Evolutionary conservation across 1,140 invertebrate genomes (phyloP).

Genomic region (Mya arenaria): DNA sequence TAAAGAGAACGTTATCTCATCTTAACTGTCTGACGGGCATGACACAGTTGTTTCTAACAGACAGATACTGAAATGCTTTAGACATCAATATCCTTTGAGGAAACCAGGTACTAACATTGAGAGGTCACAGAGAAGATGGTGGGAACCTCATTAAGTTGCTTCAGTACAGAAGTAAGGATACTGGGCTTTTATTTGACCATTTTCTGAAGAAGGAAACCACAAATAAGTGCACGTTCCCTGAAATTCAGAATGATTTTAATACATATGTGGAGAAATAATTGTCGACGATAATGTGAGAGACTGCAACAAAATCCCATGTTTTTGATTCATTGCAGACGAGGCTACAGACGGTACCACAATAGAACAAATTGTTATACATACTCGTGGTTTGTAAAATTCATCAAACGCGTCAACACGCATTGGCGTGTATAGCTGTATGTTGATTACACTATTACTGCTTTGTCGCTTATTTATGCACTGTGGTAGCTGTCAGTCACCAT

Average conservation of each 20-base stretch:
- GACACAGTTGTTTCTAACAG: background rate
- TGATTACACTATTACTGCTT: too few relatives aligned
- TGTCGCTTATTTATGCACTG: too few relatives aligned
- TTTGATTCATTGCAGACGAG: background rate
- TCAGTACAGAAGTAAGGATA: too few relatives aligned
- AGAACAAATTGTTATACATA: conserved; percentile 20
- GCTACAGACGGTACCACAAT: conserved; percentile 10
- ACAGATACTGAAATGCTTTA: background rate
- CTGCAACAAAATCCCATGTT: background rate
- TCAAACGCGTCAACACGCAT: too few relatives aligned
- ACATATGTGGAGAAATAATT: conserved; percentile 9
- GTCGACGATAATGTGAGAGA: background rate
- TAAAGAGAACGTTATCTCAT: background rate
- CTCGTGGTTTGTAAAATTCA: too few relatives aligned
- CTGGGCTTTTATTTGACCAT: too few relatives aligned
- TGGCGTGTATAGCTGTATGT: too few relatives aligned
- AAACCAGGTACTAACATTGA: background rate
- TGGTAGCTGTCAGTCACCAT: too few relatives aligned
- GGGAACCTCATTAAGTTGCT: background rate
- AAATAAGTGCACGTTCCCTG: background rate
- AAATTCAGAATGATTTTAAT: conserved; percentile 9
- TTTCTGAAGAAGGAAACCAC: too few relatives aligned
- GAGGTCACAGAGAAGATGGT: conserved; percentile 4
- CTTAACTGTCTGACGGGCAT: background rate
- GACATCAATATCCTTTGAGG: conserved; percentile 12